A percentile compares a stretch with the other conserved stretches of the same genome.
Evolutionary conservation across 2,797 vertebrate species (phyloP).

Genomic region (Poecile montanus): DNA sequence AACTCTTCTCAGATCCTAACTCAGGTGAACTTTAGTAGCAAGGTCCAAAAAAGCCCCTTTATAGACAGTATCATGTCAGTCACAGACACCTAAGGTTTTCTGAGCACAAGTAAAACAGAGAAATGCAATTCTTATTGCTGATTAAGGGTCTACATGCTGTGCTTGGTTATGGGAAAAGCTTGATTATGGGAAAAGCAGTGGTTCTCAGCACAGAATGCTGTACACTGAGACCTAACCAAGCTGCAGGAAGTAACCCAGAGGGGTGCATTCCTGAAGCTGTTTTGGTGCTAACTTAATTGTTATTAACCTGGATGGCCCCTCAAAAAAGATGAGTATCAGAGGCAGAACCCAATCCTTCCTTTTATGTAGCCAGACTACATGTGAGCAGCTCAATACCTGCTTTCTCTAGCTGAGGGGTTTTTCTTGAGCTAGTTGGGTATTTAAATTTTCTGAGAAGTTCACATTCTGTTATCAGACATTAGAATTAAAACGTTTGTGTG

Average conservation of each 20-base stretch:
- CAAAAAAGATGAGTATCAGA: neutral
- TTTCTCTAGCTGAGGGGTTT: neutral
- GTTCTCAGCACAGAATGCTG: neutral
- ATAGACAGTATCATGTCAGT: no score
- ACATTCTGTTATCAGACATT: neutral
- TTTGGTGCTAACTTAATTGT: neutral
- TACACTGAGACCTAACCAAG: accelerated
- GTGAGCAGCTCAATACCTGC: neutral
- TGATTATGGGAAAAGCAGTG: neutral
- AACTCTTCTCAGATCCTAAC: neutral
- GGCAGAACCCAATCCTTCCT: neutral
- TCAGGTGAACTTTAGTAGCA: neutral
- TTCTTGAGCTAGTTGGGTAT: neutral
- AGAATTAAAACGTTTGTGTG: neutral
- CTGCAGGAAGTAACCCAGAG: neutral
- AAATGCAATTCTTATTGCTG: neutral
- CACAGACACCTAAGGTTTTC: neutral
- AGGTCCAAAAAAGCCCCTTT: neutral
- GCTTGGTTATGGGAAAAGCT: neutral
- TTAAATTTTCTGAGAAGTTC: neutral
- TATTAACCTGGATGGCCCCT: neutral
- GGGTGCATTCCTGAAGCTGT: accelerated
- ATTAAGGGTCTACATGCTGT: accelerated
- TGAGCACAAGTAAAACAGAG: neutral
- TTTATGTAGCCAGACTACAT: neutral